These are phyloP conservation scores for Galaxea fascicularis DNA, from an alignment of 92 coral and sea anemone genomes.

Conservation along the genomic window DNA sequence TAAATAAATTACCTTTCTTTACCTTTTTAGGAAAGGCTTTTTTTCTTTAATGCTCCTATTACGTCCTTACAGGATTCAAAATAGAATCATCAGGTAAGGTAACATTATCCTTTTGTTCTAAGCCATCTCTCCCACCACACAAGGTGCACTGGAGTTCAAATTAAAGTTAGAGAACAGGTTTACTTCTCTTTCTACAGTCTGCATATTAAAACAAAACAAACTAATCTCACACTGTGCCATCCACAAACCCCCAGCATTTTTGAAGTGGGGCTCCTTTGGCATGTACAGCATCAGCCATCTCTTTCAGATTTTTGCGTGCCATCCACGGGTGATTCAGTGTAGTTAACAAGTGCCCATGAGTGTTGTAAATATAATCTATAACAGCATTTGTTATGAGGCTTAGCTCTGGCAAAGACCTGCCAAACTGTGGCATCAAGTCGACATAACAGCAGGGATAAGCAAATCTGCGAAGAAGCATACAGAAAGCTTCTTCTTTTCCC, in stretches of 20 bases:
- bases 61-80: neutral
- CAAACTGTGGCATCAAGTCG: constrained; percentile 56
- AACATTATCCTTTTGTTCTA: constrained; percentile 1
- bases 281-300: constrained; percentile 60
- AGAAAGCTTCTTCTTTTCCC: constrained; percentile 39
- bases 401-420: constrained; percentile 47
- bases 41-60: neutral
- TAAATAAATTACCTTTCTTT: too few relatives aligned
- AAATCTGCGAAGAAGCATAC: constrained; percentile 33
- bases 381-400: constrained; percentile 45
- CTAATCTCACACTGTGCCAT: constrained; percentile 31
- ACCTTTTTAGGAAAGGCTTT: neutral
- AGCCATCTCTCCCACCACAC: neutral
- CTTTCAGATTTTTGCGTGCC: constrained; percentile 39
- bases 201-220: constrained; percentile 23
- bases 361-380: constrained; percentile 41
- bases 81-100: neutral
- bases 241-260: constrained; percentile 46
- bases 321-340: constrained; percentile 52
- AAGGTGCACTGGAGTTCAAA: neutral
- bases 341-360: constrained; percentile 48
- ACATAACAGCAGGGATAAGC: constrained; percentile 54
- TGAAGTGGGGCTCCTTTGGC: constrained; percentile 45
- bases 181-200: neutral
- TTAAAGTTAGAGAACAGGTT: neutral